Base-by-base conservation (phyloP, 2,888 invertebrate species). In the Punctoribates punctum region DNA sequence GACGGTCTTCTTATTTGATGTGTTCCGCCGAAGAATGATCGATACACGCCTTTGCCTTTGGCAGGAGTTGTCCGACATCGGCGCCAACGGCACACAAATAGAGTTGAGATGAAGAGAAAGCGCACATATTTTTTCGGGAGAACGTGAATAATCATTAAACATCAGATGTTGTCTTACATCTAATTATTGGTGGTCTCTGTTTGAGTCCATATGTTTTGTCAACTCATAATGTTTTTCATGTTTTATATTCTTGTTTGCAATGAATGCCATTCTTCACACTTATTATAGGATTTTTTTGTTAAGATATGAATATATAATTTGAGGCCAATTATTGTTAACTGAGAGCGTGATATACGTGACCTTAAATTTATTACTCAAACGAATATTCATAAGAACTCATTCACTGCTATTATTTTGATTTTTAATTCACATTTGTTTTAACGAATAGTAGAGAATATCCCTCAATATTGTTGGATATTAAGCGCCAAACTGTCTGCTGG, bases 1-100 rank as follows among this genome's bases (percentile, higher is more conserved):
- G 27, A 27, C 34, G 27, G 15, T 62, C 34, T 25, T 34, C 34
- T 34, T 27, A 62, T 62, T 62, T 62, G 62, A 62, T 62, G 27
- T 62, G 62, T 62, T 62, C 62, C 62, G 62, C 62, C 27, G 62
- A 62, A 62, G 29, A 62, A 62, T 62, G 62, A 62, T 62, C 62
- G 62, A 62, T 62, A 11, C 62, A 25, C 62, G 62, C 62, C 62
- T 29, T 62, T 27, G 8, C 62, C 34, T 62, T 62, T 54, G 54
- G 20, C 29, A 20, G 34, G 17, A 27, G 17, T 20, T 62, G 62
- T 11, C 62, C 62, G 62, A 62, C 62, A 62, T 27, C 62, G 62
- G 62, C 62, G 62, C 62, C 62, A 62, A 62, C 62, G 20, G n/a
- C 6, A 54, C 54, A 54, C 54, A 20, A 5, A 54, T 20, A n/a